Conservation (phyloP, 1,140 invertebrate species). For the Orussus abietinus region DNA sequence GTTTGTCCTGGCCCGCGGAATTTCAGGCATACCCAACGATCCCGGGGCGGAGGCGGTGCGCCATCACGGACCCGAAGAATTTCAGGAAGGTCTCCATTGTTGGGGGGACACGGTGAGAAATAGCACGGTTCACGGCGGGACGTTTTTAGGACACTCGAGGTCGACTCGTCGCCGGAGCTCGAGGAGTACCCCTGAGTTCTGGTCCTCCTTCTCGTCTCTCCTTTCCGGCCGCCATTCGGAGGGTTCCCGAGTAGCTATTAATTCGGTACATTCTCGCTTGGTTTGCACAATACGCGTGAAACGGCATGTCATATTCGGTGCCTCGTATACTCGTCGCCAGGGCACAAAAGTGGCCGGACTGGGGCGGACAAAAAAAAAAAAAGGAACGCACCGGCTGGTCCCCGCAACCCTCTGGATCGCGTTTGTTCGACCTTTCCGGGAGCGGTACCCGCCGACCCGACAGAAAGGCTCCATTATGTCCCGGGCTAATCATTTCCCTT, state of each 20-base stretch:
- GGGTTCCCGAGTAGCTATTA: slow-evolving; percentile 41
- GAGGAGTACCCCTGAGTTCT: no score
- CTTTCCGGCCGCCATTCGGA: background rate
- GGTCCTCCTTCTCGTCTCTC: slow-evolving; percentile 11
- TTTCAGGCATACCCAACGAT: no score
- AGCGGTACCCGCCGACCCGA: no score
- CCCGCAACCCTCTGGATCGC: slow-evolving; percentile 27
- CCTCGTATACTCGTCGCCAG: slow-evolving; percentile 29
- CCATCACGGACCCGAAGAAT: no score
- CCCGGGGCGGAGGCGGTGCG: no score
- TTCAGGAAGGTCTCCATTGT: slow-evolving; percentile 20
- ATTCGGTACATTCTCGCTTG: slow-evolving; percentile 42
- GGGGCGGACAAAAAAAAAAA: slow-evolving; percentile 24
- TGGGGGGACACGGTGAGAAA: slow-evolving; percentile 20
- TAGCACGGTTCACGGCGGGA: slow-evolving; percentile 26
- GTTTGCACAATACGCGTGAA: slow-evolving; percentile 44
- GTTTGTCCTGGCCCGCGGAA: no score
- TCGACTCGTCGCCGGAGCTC: slow-evolving; percentile 24
- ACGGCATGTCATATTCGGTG: slow-evolving; percentile 45
- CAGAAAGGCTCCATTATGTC: no score
- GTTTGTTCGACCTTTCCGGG: slow-evolving; percentile 2
- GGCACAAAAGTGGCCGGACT: slow-evolving; percentile 30
- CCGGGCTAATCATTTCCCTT: no score
- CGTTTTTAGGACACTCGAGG: slow-evolving; percentile 23
- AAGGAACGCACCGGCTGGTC: slow-evolving; percentile 22